Base-by-base conservation (phyloP, 2,888 invertebrate species). In the Pyrrhosoma nymphula region DNA sequence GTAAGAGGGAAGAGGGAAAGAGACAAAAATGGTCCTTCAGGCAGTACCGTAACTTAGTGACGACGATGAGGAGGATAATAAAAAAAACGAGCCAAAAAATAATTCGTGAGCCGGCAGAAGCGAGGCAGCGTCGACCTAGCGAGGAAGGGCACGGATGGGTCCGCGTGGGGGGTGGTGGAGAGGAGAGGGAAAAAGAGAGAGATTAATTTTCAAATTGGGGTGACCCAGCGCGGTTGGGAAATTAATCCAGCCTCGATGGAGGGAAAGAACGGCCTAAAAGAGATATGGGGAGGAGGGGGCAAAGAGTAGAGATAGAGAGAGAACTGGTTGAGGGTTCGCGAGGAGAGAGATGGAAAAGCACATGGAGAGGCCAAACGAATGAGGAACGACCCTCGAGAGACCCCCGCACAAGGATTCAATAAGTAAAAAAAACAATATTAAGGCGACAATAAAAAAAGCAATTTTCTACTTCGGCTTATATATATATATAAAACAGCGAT, bases 191-290 rank as follows among this genome's bases (percentile, higher is more conserved):
- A 26, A 89, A 39, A 89, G 89, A 56, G 56, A 47, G 69, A 93
- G 63, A 93, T 93, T 93, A 93, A 93, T 93, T 93, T 93, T 47
- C 69, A 93, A 69, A 93, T 93, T 93, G 63, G 69, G 93, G 69
- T 75, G 69, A 93, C 93, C 93, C 93, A n/a, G 75, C 69, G 93
- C 26, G 69, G 93, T 69, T 47, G 55, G 95, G 89, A 63, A 88
- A 88, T 95, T 88, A 88, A 88, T 95, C 95, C 56, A 95, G 35
- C 95, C 35, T 63, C 56, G 60, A 35, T 82, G 60, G 75, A 75
- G 26, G 93, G 56, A 89, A 88, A 88, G 88, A 56, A 60, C 60
- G 56, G 82, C 35, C 35, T 35, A 88, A 26, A 88, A 95, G 89
- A 95, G 82, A 26, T 26, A 56, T 16, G 35, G 35, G 35, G 12